A percentile compares a stretch with the other conserved stretches of the same genome.
These are phyloP conservation scores for Cerceris ruficornis DNA, from an alignment of 2,888 invertebrate genomes.

Conservation along the genomic window DNA sequence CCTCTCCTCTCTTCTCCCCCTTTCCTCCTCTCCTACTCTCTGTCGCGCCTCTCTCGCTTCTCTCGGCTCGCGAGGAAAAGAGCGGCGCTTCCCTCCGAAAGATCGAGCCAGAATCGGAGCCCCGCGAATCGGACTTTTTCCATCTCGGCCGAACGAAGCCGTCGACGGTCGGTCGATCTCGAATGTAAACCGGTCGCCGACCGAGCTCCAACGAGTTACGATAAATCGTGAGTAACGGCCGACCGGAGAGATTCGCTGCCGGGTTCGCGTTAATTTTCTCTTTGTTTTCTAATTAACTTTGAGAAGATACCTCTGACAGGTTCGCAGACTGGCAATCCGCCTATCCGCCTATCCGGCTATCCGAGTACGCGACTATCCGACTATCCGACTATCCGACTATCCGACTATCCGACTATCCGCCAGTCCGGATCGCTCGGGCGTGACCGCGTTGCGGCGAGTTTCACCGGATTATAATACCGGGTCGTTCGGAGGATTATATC, in stretches of 20 bases:
- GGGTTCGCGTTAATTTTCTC: constrained; percentile 77
- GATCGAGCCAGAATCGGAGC: constrained; percentile 41
- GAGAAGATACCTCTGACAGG: constrained; percentile 35
- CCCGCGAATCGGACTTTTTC: constrained; percentile 62
- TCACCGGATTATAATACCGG: constrained; percentile 63
- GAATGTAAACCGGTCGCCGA: constrained; percentile 68
- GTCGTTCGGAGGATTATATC: constrained; percentile 46
- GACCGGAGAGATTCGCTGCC: constrained; percentile 73
- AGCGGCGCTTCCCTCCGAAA: constrained; percentile 41
- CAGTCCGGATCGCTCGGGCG: constrained; percentile 45
- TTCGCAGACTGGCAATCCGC: constrained; percentile 3
- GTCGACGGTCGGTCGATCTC: constrained; percentile 43
- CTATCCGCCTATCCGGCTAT: constrained; percentile 6
- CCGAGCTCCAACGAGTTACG: constrained; percentile 76
- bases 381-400: constrained; percentile 3
- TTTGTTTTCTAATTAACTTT: constrained; percentile 79
- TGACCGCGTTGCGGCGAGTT: constrained; percentile 56
- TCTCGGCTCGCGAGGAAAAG: constrained; percentile 44
- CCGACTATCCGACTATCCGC: constrained; percentile 7
- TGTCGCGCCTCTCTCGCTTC: too few relatives aligned
- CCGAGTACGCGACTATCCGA: constrained; percentile 11
- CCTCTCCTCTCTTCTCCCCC: not conserved
- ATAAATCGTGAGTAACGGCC: constrained; percentile 78
- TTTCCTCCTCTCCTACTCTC: too few relatives aligned
- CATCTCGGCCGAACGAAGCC: constrained; percentile 63